Evolutionary conservation across 2,797 vertebrate genomes (phyloP).

Genomic region (Potorous gilbertii): DNA sequence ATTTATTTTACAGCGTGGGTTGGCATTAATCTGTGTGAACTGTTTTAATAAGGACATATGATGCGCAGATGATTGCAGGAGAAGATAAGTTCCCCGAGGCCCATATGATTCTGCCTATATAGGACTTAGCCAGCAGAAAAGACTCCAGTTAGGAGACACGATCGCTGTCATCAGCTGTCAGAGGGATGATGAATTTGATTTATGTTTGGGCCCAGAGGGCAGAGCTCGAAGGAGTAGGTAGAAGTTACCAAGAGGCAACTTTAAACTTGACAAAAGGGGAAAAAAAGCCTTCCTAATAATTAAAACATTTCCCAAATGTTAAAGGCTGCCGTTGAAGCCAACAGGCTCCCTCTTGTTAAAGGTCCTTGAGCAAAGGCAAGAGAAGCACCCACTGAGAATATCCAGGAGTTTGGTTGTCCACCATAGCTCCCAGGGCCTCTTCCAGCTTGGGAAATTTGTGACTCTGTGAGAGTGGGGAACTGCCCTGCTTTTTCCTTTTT

Average conservation of each 20-base stretch:
- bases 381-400: background rate
- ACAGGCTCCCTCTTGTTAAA: background rate
- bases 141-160: background rate
- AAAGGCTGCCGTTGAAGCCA: background rate
- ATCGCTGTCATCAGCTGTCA: background rate
- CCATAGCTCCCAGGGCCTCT: background rate
- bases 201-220: background rate
- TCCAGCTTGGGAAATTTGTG: background rate
- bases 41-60: constrained; percentile 45
- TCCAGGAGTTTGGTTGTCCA: background rate
- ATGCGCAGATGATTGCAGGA: constrained; percentile 26
- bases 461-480: background rate
- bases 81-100: background rate
- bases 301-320: background rate
- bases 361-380: background rate
- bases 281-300: background rate
- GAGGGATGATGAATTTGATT: background rate
- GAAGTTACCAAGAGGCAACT: background rate
- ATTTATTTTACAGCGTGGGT: constrained; percentile 31
- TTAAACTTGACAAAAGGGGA: background rate
- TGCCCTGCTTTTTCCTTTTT: background rate
- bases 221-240: background rate
- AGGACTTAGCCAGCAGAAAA: background rate
- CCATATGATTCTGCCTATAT: background rate
- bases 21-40: constrained; percentile 13